These are phyloP conservation scores for Chromis chromis DNA, from an alignment of 2,797 vertebrate species.

Conservation along the genomic window DNA sequence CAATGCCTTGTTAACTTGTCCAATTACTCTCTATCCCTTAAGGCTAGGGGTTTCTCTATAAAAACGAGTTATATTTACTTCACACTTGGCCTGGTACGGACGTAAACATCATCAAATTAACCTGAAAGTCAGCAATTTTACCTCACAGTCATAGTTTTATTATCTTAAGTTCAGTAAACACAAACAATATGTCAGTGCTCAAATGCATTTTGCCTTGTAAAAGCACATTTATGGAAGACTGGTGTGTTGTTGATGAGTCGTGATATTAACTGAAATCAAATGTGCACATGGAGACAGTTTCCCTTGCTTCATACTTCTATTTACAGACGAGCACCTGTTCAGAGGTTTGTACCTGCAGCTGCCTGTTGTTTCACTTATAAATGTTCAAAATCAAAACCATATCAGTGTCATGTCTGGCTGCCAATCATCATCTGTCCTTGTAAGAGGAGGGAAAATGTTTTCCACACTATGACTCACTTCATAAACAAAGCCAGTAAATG, in stretches of 20 bases:
- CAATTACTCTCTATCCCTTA: not conserved
- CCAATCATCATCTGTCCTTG: constrained; percentile 41
- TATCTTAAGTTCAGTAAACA: not conserved
- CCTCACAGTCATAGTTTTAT: not conserved
- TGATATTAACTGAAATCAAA: not conserved
- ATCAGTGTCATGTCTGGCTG: constrained; percentile 44
- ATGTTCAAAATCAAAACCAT: constrained; percentile 18
- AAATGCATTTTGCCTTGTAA: not conserved
- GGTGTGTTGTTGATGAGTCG: not conserved
- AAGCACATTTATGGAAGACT: not conserved
- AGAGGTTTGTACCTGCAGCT: constrained; percentile 32
- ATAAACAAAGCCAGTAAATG: constrained; percentile 57
- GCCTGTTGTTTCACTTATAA: constrained; percentile 28
- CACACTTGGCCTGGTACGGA: not conserved
- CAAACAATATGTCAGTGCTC: not conserved
- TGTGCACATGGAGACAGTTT: constrained; percentile 5
- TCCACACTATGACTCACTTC: constrained; percentile 58
- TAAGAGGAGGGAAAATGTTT: constrained; percentile 39
- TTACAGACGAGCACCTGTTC: constrained; percentile 27
- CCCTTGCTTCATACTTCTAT: constrained; percentile 8
- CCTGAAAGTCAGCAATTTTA: not conserved
- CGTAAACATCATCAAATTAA: constrained; percentile 3
- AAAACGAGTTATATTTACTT: not conserved
- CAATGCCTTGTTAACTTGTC: not conserved
- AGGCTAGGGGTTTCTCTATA: not conserved